phyloP scores from a whole-genome alignment of 2,888 invertebrate species.

The Phrixothrix hirtus region DNA sequence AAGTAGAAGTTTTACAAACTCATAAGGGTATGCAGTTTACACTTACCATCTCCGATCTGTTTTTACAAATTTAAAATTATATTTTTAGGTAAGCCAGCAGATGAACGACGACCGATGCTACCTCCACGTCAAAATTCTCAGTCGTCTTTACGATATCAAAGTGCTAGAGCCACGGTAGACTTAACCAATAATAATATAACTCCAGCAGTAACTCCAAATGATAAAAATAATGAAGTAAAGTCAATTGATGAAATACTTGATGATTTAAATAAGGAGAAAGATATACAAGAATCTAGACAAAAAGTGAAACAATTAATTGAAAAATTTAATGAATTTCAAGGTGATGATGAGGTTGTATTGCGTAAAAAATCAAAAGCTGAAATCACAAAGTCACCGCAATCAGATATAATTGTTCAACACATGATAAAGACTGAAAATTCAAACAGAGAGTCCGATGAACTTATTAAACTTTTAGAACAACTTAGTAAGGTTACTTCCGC shows the following conservation, averaged over 20 bases:
- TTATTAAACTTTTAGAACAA: slow-evolving; percentile 50
- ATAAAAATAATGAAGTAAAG: slow-evolving; percentile 30
- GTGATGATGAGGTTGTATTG: slow-evolving; percentile 35
- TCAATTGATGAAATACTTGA: slow-evolving; percentile 50
- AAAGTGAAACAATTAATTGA: slow-evolving; percentile 48
- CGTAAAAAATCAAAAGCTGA: slow-evolving; percentile 26
- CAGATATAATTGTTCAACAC: slow-evolving; percentile 2
- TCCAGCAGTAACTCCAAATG: neutral
- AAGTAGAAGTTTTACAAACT: slow-evolving; percentile 1
- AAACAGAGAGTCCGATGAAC: slow-evolving; percentile 49
- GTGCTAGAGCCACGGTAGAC: slow-evolving; percentile 39
- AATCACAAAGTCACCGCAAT: neutral
- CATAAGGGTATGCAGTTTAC: slow-evolving; percentile 9
- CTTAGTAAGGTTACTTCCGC: slow-evolving; percentile 53
- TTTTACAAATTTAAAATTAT: slow-evolving; percentile 7
- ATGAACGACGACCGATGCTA: slow-evolving; percentile 12
- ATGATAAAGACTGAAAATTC: slow-evolving; percentile 4
- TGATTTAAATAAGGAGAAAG: slow-evolving; percentile 45
- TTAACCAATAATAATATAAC: slow-evolving; percentile 10
- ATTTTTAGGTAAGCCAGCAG: neutral
- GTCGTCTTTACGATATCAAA: slow-evolving; percentile 44
- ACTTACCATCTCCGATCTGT: too few species aligned
- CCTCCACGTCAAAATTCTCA: slow-evolving; percentile 31
- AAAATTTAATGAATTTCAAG: slow-evolving; percentile 45
- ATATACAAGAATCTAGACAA: slow-evolving; percentile 33